Percentiles rank a stretch among this genome's conserved stretches.
Evolutionary conservation across 2,888 invertebrate genomes (phyloP).

Genomic region (Parnassius orleans): DNA sequence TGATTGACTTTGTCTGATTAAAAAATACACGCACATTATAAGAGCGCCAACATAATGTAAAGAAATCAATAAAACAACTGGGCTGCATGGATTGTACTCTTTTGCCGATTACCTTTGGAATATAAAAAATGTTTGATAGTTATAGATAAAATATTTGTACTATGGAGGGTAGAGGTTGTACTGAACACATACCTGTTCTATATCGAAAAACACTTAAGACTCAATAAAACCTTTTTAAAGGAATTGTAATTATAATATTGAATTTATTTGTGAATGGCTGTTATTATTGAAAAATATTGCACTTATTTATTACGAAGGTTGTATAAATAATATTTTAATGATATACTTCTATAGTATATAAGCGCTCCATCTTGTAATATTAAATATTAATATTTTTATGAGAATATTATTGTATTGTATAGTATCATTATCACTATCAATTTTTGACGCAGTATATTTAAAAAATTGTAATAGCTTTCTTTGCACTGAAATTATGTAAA

Average conservation of each 20-base stretch:
- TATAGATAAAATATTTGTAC: too few relatives aligned
- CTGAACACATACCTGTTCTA: slow-evolving; percentile 3
- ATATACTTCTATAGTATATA: slow-evolving; percentile 11
- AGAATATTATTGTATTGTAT: slow-evolving; percentile 28
- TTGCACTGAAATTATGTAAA: slow-evolving; percentile 44
- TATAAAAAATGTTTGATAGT: too few relatives aligned
- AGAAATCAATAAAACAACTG: too few relatives aligned
- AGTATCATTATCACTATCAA: slow-evolving; percentile 34
- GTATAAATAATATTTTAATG: slow-evolving; percentile 10
- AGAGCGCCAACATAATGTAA: too few relatives aligned
- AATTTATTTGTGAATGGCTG: slow-evolving; percentile 2
- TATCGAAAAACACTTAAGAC: slow-evolving; percentile 1
- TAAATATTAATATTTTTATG: slow-evolving; percentile 48
- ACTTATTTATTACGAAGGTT: slow-evolving; percentile 16
- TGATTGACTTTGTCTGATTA: too few relatives aligned
- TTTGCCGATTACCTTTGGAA: too few relatives aligned
- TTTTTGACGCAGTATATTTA: slow-evolving; percentile 52
- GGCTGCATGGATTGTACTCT: too few relatives aligned
- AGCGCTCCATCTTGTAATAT: slow-evolving; percentile 14
- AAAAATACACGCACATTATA: too few relatives aligned
- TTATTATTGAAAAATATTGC: slow-evolving; percentile 8
- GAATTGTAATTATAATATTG: slow-evolving; percentile 2
- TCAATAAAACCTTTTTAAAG: not conserved
- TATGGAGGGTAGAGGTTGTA: too few relatives aligned
- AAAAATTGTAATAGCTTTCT: slow-evolving; percentile 48